Base-by-base conservation (phyloP, 2,888 invertebrate species). In the Macaria notata region DNA sequence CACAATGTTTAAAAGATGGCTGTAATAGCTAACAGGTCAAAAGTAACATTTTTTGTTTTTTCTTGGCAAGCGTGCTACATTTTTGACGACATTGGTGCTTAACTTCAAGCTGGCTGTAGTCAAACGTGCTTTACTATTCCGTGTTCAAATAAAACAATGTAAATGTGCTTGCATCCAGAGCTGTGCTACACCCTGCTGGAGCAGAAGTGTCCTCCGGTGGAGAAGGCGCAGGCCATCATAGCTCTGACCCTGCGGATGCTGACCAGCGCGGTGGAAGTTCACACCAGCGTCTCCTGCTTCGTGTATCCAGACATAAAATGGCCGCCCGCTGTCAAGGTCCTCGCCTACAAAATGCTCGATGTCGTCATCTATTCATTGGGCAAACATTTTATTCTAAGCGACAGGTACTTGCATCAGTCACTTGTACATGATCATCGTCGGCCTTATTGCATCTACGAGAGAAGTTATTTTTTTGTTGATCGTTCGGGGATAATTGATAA, bases 271-370 rank as follows among this genome's bases (percentile, higher is more conserved):
- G 57, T 79, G 4, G 66, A 65, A 2, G 8, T 33, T 0, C 61
- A 68, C 3, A 7, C 39, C 2, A 59, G 49, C 0, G 36, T 86
- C 8, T 54, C 49, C 2, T 88, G 88, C 66, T 69, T 71, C 45
- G 86, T 86, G 2, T 88, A 88, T 54, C 85, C 88, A 0, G 39
- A 59, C 2, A 68, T 85, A 29, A 71, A 59, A 46, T 88, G 90
- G 90, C 88, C 89, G 0, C 4, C 47, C 0, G 72, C 78, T 1
- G 63, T 76, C 31, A 72, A 69, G 52, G 8, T 59, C 0, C 62
- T 89, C 0, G 77, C 78, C 0, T 65, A 30, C 3, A 75, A 67
- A 30, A 82, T 86, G 80, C 48, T 89, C 4, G 73, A 82, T 36
- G 59, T 73, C 0, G 73, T 81, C 1, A 38, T 84, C 5, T 68